Conservation (phyloP, 2,797 vertebrate species). For the Aulostomus chinensis region DNA sequence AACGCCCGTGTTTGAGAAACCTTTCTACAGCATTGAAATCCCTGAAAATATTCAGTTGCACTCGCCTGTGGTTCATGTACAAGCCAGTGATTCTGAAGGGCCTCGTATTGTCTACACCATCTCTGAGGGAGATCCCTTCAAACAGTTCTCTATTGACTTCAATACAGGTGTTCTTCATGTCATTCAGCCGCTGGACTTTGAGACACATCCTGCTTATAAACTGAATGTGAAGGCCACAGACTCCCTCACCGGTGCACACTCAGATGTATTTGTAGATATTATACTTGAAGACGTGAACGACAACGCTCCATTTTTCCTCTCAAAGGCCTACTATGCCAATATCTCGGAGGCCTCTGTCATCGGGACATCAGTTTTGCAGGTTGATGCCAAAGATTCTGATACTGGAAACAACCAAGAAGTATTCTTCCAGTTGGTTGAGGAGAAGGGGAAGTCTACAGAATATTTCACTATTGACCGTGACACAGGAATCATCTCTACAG, state of each 20-base stretch:
- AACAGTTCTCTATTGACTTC: slow-evolving; percentile 94
- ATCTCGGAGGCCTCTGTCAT: slow-evolving; percentile 93
- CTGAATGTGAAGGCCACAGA: slow-evolving; percentile 92
- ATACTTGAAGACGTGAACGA: slow-evolving; percentile 96
- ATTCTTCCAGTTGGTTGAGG: slow-evolving; percentile 89
- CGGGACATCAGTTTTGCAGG: slow-evolving; percentile 86
- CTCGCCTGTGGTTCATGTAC: slow-evolving; percentile 91
- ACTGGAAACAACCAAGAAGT: slow-evolving; percentile 89
- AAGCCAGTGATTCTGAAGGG: slow-evolving; percentile 94
- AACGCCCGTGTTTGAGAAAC: slow-evolving; percentile 94
- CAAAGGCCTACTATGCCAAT: slow-evolving; percentile 80
- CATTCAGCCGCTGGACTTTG: slow-evolving; percentile 90
- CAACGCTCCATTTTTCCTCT: slow-evolving; percentile 87
- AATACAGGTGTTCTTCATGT: slow-evolving; percentile 95
- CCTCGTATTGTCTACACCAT: slow-evolving; percentile 95
- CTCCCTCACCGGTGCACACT: slow-evolving; percentile 89
- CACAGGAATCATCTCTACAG: slow-evolving; percentile 87
- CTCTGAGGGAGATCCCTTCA: slow-evolving; percentile 92
- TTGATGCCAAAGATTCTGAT: slow-evolving; percentile 88
- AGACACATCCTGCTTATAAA: slow-evolving; percentile 95
- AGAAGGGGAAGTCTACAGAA: slow-evolving; percentile 81
- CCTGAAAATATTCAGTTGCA: slow-evolving; percentile 91
- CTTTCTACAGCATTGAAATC: slow-evolving; percentile 96
- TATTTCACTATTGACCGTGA: slow-evolving; percentile 89
- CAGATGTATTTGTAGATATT: slow-evolving; percentile 95